A percentile compares a stretch with the other conserved stretches of the same genome.
Evolutionary conservation across 2,888 invertebrate genomes (phyloP).

Genomic region (Nymphalis urticae): DNA sequence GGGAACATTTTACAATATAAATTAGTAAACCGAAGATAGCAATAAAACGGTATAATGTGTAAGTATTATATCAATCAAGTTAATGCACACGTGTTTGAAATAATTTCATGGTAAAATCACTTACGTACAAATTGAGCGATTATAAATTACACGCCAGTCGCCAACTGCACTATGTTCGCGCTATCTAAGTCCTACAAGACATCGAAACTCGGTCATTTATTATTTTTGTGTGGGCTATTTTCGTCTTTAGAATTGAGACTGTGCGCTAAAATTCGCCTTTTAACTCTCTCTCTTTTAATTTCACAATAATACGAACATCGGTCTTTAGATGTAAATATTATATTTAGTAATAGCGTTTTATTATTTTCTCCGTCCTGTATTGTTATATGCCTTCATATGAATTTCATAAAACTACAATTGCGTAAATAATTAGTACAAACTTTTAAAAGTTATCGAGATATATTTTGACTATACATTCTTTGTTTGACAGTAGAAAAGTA

Average conservation of each 20-base stretch:
- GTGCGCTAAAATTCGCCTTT: neutral
- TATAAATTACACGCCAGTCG: conserved; percentile 40
- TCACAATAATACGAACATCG: too few relatives aligned
- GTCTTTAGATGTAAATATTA: too few relatives aligned
- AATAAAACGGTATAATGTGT: conserved; percentile 60
- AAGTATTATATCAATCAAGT: conserved; percentile 54
- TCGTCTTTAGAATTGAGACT: conserved; percentile 21
- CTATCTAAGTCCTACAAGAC: conserved; percentile 13
- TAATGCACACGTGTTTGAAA: conserved; percentile 60
- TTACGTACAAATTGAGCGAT: conserved; percentile 49
- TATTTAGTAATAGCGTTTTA: too few relatives aligned
- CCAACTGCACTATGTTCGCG: conserved; percentile 24
- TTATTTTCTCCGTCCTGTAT: too few relatives aligned
- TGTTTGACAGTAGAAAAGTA: too few relatives aligned
- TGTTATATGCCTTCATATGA: too few relatives aligned
- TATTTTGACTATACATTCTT: too few relatives aligned
- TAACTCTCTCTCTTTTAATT: too few relatives aligned
- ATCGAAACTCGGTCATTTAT: conserved; percentile 45
- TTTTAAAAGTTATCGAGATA: too few relatives aligned
- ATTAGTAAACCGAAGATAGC: conserved; percentile 45
- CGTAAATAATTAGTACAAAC: too few relatives aligned
- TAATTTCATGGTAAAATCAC: conserved; percentile 49
- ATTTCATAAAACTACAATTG: too few relatives aligned
- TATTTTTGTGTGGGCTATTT: conserved; percentile 57
- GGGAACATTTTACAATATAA: conserved; percentile 46